These are phyloP conservation scores for Channa maculata DNA, from an alignment of 2,113 vertebrate species.

Conservation along the genomic window DNA sequence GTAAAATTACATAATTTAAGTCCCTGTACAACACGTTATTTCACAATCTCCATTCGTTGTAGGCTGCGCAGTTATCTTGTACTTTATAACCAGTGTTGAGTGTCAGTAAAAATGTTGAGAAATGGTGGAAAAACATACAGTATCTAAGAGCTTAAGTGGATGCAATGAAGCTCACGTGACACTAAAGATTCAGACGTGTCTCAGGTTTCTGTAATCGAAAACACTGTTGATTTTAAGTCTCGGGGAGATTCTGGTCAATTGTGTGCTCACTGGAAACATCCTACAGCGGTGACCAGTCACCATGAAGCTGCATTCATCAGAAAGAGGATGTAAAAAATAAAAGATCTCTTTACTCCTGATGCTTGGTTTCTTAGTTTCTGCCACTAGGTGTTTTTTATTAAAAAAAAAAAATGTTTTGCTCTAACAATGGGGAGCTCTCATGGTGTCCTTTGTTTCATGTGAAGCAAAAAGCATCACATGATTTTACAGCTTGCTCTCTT, in stretches of 20 bases:
- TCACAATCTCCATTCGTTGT: slow-evolving; percentile 14
- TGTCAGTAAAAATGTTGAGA: background rate
- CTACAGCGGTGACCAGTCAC: background rate
- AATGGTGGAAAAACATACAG: background rate
- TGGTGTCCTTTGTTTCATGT: slow-evolving; percentile 20
- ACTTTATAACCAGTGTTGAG: background rate
- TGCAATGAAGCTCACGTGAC: no score
- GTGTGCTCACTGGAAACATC: slow-evolving; percentile 25
- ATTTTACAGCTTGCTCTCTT: slow-evolving; percentile 21
- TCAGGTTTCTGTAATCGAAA: no score
- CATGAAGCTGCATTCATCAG: no score
- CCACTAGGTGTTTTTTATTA: no score
- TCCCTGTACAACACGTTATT: background rate
- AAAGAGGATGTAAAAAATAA: no score
- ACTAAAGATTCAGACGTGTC: no score
- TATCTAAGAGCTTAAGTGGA: no score
- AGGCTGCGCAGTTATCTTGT: background rate
- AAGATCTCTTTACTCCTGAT: no score
- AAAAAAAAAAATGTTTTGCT: slow-evolving; percentile 15
- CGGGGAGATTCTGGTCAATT: slow-evolving; percentile 17
- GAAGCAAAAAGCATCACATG: slow-evolving; percentile 54
- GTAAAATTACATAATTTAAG: slow-evolving; percentile 15
- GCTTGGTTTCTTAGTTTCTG: slow-evolving; percentile 12
- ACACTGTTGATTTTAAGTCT: background rate
- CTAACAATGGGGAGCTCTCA: slow-evolving; percentile 15